Percentiles rank a stretch among this genome's conserved stretches.
phyloP scores from a whole-genome alignment of 2,888 invertebrate genomes.

The Dastarcus helophoroides region DNA sequence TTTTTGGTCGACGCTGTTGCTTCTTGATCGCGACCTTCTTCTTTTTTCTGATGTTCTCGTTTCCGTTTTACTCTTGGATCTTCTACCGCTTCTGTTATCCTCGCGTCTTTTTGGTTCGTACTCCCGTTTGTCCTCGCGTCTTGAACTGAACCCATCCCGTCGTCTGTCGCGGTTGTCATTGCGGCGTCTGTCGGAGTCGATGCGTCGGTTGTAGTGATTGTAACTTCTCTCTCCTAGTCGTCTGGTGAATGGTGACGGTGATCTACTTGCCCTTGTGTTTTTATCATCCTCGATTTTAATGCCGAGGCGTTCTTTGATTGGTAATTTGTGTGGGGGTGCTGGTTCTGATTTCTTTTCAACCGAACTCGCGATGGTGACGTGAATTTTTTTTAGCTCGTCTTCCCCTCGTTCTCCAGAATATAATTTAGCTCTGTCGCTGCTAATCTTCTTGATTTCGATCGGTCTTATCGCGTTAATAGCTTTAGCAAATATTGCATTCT shows the following conservation, averaged over 20 bases:
- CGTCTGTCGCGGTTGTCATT: slow-evolving; percentile 23
- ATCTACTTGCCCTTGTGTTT: slow-evolving; percentile 44
- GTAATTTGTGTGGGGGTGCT: slow-evolving; percentile 50
- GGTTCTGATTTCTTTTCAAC: slow-evolving; percentile 19
- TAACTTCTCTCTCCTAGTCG: slow-evolving; percentile 32
- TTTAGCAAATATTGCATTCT: slow-evolving; percentile 85
- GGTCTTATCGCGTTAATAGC: slow-evolving; percentile 71
- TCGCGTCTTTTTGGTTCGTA: slow-evolving; percentile 22
- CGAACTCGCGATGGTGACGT: slow-evolving; percentile 8
- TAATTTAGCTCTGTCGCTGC: slow-evolving; percentile 54
- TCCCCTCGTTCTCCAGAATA: slow-evolving; percentile 44
- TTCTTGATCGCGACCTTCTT: slow-evolving; percentile 21
- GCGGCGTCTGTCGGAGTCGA: slow-evolving; percentile 26
- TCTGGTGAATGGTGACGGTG: slow-evolving; percentile 41
- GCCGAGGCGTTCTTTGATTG: slow-evolving; percentile 70
- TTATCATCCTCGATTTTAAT: slow-evolving; percentile 53
- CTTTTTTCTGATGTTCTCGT: slow-evolving; percentile 15
- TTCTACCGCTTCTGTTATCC: slow-evolving; percentile 12
- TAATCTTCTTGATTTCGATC: slow-evolving; percentile 60
- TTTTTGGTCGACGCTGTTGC: slow-evolving; percentile 24
- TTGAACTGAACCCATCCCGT: slow-evolving; percentile 14
- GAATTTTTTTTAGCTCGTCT: slow-evolving; percentile 11
- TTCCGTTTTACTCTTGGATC: slow-evolving; percentile 15
- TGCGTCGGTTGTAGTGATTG: slow-evolving; percentile 32
- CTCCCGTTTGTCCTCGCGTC: slow-evolving; percentile 19